Percentiles rank a stretch among this genome's conserved stretches.
Conservation (phyloP, 2,113 vertebrate species). For the Triplophysa tibetana region DNA sequence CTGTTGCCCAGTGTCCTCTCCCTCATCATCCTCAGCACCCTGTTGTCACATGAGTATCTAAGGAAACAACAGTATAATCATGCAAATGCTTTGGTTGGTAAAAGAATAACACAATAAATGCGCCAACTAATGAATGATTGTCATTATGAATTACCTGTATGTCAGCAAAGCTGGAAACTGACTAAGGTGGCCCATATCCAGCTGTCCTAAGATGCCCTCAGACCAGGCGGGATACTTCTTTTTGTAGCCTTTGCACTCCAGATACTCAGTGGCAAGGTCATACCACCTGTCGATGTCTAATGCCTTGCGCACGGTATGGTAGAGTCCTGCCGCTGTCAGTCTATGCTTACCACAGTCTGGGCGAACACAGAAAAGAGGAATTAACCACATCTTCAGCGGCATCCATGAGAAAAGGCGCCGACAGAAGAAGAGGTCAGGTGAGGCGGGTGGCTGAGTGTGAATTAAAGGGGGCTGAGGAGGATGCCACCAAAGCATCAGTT, state of each 20-base stretch:
- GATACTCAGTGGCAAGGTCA: constrained; percentile 33
- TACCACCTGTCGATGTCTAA: constrained; percentile 13
- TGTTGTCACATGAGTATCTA: constrained; percentile 15
- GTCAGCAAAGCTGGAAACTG: constrained; percentile 18
- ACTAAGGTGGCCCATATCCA: not conserved
- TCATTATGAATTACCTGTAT: constrained; percentile 8
- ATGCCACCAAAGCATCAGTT: constrained; percentile 27
- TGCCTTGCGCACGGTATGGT: constrained; percentile 13
- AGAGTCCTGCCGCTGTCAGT: constrained; percentile 21
- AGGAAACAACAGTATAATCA: not conserved
- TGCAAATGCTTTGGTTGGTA: not conserved
- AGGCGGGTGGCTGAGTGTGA: not conserved
- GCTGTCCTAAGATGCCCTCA: not conserved
- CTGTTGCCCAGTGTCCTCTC: constrained; percentile 26
- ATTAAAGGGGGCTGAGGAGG: constrained; percentile 13
- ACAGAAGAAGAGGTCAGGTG: constrained; percentile 13
- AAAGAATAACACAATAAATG: constrained; percentile 5
- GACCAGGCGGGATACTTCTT: constrained; percentile 19
- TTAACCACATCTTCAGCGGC: constrained; percentile 20
- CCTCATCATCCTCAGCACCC: constrained; percentile 26
- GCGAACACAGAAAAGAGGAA: constrained; percentile 3
- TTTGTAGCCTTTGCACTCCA: constrained; percentile 26
- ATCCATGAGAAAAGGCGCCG: constrained; percentile 27
- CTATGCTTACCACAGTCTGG: constrained; percentile 1
- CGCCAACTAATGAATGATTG: not conserved